Conservation (phyloP, 2,888 invertebrate species). For the Perithous albicinctus region DNA sequence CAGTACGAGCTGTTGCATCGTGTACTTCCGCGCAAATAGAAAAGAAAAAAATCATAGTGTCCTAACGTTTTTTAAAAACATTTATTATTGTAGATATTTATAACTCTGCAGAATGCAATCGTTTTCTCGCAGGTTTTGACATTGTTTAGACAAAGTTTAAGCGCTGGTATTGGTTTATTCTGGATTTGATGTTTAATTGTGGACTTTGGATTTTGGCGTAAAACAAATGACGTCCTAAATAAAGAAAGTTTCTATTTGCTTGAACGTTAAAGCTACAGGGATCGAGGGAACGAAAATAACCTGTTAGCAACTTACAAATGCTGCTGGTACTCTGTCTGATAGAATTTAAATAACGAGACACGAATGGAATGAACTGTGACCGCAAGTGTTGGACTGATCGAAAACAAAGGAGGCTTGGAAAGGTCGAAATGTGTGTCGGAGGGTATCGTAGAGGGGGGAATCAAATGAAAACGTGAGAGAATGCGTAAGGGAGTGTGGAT, state of each 20-base stretch:
- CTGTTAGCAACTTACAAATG: not conserved
- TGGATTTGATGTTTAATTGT: too few relatives aligned
- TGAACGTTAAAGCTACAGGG: too few relatives aligned
- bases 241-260: too few relatives aligned
- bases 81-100: too few relatives aligned
- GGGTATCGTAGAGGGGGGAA: slow-evolving; percentile 33
- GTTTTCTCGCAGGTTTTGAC: too few relatives aligned
- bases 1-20: not conserved
- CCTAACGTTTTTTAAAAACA: too few relatives aligned
- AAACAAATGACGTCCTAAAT: too few relatives aligned
- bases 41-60: not conserved
- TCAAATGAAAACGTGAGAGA: slow-evolving; percentile 58
- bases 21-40: not conserved
- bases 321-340: slow-evolving; percentile 62
- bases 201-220: too few relatives aligned
- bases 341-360: slow-evolving; percentile 77
- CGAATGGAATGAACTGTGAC: slow-evolving; percentile 80
- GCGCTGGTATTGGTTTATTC: too few relatives aligned
- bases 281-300: too few relatives aligned
- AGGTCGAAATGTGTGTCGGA: slow-evolving; percentile 51
- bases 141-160: too few relatives aligned
- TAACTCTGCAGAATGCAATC: too few relatives aligned
- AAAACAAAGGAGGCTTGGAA: slow-evolving; percentile 77
- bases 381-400: slow-evolving; percentile 78
- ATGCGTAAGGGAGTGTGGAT: slow-evolving; percentile 49